Conservation (phyloP, 2,888 invertebrate species). For the Drosophila merina region DNA sequence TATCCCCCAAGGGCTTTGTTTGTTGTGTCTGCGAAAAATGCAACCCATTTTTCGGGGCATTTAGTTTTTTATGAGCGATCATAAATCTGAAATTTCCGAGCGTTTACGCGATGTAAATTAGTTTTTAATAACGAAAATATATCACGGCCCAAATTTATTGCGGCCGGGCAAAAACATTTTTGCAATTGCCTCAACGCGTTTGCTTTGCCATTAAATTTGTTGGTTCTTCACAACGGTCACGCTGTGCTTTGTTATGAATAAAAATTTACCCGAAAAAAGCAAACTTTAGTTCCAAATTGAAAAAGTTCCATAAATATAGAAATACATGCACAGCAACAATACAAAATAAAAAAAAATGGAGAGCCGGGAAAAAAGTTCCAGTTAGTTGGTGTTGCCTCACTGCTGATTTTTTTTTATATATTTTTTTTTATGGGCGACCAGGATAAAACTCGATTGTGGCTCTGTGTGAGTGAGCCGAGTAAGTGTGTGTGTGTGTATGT, state of each 20-base stretch:
- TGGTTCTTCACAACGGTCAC: constrained; percentile 56
- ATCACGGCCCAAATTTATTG: constrained; percentile 52
- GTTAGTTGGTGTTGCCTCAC: constrained; percentile 38
- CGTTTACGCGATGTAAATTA: constrained; percentile 57
- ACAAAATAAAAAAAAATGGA: constrained; percentile 19
- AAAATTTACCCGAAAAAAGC: constrained; percentile 69
- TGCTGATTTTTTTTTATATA: constrained; percentile 38
- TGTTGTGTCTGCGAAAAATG: constrained; percentile 23
- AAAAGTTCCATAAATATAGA: constrained; percentile 77
- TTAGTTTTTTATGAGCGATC: constrained; percentile 35
- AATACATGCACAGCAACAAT: constrained; percentile 51
- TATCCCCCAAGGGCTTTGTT: constrained; percentile 17
- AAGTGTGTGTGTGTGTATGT: constrained; percentile 11
- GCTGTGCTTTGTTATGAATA: constrained; percentile 75
- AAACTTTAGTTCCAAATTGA: constrained; percentile 78
- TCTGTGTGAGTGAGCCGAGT: constrained; percentile 19
- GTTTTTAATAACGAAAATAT: constrained; percentile 61
- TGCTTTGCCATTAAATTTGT: constrained; percentile 43
- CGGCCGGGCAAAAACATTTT: constrained; percentile 36
- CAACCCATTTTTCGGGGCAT: constrained; percentile 26
- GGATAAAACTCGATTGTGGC: constrained; percentile 68
- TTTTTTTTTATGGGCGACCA: constrained; percentile 44
- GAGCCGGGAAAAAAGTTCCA: constrained; percentile 58
- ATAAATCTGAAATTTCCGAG: constrained; percentile 38
- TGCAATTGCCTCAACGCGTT: constrained; percentile 33